Evolutionary conservation across 2,888 invertebrate genomes (phyloP).

Genomic region (Eristalis arbustorum): DNA sequence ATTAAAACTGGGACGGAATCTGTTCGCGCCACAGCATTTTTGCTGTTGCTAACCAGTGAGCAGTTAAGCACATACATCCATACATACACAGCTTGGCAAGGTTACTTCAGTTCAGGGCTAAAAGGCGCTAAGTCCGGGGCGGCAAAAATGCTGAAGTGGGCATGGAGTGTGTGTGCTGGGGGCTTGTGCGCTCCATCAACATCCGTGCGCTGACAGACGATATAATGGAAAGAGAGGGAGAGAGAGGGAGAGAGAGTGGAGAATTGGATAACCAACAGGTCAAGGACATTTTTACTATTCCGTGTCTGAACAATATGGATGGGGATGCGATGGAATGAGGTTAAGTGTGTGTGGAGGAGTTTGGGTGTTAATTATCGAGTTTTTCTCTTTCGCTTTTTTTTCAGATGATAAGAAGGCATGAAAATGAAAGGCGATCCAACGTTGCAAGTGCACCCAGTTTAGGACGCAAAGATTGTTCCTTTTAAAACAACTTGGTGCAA

Average conservation of each 20-base stretch:
- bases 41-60: constrained; percentile 63
- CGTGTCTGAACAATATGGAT: constrained; percentile 56
- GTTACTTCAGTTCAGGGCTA: constrained; percentile 69
- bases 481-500: too few species aligned
- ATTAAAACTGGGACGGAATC: too few species aligned
- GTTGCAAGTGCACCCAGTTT: too few species aligned
- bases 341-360: too few species aligned
- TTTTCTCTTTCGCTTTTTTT: too few species aligned
- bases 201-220: constrained; percentile 59
- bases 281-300: constrained; percentile 69
- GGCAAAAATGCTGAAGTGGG: constrained; percentile 18
- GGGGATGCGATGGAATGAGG: constrained; percentile 2
- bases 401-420: too few species aligned
- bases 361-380: neutral
- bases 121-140: constrained; percentile 49
- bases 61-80: too few species aligned
- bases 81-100: constrained; percentile 39
- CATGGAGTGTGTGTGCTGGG: neutral
- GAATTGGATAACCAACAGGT: constrained; percentile 56
- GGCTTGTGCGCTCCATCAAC: constrained; percentile 5
- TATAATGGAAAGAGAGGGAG: too few species aligned
- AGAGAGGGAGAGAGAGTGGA: constrained; percentile 38
- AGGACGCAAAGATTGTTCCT: too few species aligned
- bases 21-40: constrained; percentile 14
- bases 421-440: too few species aligned